Percentiles rank a stretch among this genome's conserved stretches.
These are phyloP conservation scores for Macaca fascicularis DNA, from an alignment of 2,113 vertebrate species.

Conservation along the genomic window T2T-MFA8v1.1 NC_088387.1:120729501-120730000, in stretches of 20 bases:
- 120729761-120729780: too few relatives aligned
- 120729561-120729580: too few relatives aligned
- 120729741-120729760: rapidly evolving
- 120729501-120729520: rapidly evolving
- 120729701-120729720: not conserved
- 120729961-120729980: not conserved
- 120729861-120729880: rapidly evolving
- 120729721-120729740: not conserved
- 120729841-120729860: rapidly evolving
- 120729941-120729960: not conserved
- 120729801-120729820: rapidly evolving
- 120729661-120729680: not conserved
- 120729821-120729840: not conserved
- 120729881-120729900: not conserved
- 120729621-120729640: rapidly evolving
- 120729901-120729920: not conserved
- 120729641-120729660: not conserved
- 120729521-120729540: rapidly evolving
- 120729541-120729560: not conserved
- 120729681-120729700: not conserved
- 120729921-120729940: not conserved
- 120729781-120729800: not conserved
- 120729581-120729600: not conserved
- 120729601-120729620: not conserved
- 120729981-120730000: too few relatives aligned